Base-by-base conservation (phyloP, 35 echinoderm and acorn worm species). In the Ophiothrix spiculata region DNA sequence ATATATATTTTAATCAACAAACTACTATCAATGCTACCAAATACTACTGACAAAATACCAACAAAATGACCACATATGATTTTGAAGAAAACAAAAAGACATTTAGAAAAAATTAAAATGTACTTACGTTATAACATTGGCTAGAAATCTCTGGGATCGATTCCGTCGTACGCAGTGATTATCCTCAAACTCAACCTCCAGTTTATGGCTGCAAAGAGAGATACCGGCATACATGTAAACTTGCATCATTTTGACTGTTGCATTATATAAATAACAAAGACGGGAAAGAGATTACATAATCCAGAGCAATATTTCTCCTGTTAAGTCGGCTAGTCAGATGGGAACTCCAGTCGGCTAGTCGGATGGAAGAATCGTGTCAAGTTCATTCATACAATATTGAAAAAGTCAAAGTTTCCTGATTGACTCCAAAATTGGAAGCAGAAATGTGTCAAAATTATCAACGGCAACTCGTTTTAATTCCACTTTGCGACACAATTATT, bases 111-210 rank as follows among this genome's bases (percentile, higher is more conserved):
- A 79, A 73, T 40, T 29, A 64, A 80, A 38, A 31, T 6, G 32
- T 85, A 97, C 94, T 97, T 92, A 92, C 90, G 94, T 97, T 60
- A 90, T 92, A 79, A 97, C 84, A 56, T 83, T 75, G 0, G 94
- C 87, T 35, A 86, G 83, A 32, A 83, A 79, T 33, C 91, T 45
- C 32, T 90, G 91, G 36, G 82, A 74, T 80, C 81, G 64, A 56
- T 97, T 97, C 31, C 91, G 76, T 19, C 95, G 80, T 25, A 98
- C 56, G 63, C 95, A 93, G 0, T 85, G 88, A 37, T 98, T 98
- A 37, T 98, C 91, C 54, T 98, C 95, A 88, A 98, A 86, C 82
- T 98, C 95, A 36, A 98, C 80, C 80, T 98, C 88, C 80, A 98
- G 76, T 75, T 85, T 93, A 78, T 98, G 91, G 86, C 95, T 98